phyloP scores from a whole-genome alignment of 2,888 invertebrate genomes.

The Sminthurides aquaticus region DNA sequence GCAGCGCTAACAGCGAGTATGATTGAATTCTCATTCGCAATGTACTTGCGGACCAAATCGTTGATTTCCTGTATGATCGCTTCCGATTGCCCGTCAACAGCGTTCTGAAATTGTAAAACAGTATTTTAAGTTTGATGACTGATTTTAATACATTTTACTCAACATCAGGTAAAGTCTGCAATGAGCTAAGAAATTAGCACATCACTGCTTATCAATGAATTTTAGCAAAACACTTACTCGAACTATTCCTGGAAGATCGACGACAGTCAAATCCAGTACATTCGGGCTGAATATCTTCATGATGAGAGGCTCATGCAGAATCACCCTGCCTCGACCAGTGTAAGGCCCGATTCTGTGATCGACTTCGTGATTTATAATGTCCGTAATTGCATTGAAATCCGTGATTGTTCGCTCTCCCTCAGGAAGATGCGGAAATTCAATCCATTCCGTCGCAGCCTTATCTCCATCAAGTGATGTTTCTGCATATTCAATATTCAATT shows the following conservation, averaged over 20 bases:
- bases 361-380: neutral
- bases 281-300: neutral
- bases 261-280: neutral
- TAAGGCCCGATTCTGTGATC: too few relatives aligned
- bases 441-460: neutral
- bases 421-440: neutral
- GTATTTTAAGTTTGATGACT: too few relatives aligned
- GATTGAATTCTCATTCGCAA: neutral
- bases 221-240: neutral
- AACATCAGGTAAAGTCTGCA: too few relatives aligned
- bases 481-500: too few relatives aligned
- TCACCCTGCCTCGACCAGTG: neutral
- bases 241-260: neutral
- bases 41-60: neutral
- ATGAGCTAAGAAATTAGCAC: neutral
- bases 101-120: neutral
- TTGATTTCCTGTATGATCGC: neutral
- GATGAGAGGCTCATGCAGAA: neutral
- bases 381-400: neutral
- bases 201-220: neutral
- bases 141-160: too few relatives aligned
- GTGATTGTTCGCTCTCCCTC: neutral
- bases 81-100: neutral
- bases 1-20: neutral
- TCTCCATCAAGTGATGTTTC: neutral